Evolutionary conservation across 2,888 invertebrate species (phyloP), one percentile per base, ranked within the genome.

Genomic region (Hypomecis atomaria): DNA sequence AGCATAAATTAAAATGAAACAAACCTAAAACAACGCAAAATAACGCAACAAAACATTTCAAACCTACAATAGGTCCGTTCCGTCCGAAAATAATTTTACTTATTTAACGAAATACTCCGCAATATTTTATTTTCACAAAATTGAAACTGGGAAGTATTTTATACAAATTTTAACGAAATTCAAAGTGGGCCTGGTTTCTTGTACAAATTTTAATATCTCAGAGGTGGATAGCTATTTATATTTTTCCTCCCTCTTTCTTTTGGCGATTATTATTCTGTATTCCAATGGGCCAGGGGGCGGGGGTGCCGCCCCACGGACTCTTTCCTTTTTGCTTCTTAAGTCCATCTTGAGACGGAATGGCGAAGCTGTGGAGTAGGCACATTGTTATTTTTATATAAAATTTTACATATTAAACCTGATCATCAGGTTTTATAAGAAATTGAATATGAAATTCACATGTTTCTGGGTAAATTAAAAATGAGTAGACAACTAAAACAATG

Each of bases 281-380:
- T 91, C 88, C 88, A 84, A 89, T 88, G 88, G 89, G 88, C 80
- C 75, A 64, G 78, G 81, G 81, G 80, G 40, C 36, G 64, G 76
- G 74, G 79, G 83, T 70, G 73, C 77, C 85, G 76, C 87, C 90
- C 90, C 85, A 77, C 71, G 85, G 85, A 92, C 92, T 92, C 91
- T 92, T 92, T 92, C 92, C 92, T 92, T 92, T 92, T 92, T 92
- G 92, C 92, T 92, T 92, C 92, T 92, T 92, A 92, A 92, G 92
- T 92, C 92, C 92, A 92, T 92, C 92, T 92, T 90, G 92, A 90
- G 87, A 88, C 83, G 75, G 88, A 67, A 81, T 78, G 75, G 74
- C 13, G 79, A 54, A 71, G 47, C 53, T 65, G 64, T 84, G 77
- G 86, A 86, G 81, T 78, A 5, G 65, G 40, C 10, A 5, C 40